Percentiles rank a stretch among this genome's conserved stretches.
These are phyloP conservation scores for Charina bottae DNA, from an alignment of 2,113 vertebrate species.

Conservation along the genomic window DNA sequence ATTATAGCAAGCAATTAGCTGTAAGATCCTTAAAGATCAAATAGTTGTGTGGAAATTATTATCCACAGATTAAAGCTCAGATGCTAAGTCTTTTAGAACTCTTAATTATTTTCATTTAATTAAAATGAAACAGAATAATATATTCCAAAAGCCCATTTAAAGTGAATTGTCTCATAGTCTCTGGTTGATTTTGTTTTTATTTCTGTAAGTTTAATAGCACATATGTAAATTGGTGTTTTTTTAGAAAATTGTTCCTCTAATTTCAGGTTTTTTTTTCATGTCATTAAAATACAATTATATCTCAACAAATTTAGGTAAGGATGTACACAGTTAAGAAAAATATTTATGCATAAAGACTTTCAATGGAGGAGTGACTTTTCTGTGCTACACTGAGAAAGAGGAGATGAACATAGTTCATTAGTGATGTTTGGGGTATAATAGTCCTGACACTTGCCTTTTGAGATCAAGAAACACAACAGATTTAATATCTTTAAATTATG, in stretches of 20 bases:
- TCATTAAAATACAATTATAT: not conserved
- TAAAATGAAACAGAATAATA: not conserved
- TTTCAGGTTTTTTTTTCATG: not conserved
- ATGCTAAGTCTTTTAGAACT: conserved; percentile 3
- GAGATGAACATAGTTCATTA: not conserved
- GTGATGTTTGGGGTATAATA: not conserved
- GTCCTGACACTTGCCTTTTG: not conserved
- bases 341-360: not conserved
- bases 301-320: not conserved
- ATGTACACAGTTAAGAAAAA: not conserved
- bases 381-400: not conserved
- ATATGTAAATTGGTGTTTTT: not conserved
- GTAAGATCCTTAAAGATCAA: not conserved
- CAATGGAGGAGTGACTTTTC: not conserved
- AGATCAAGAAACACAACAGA: not conserved
- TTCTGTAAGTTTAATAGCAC: not conserved
- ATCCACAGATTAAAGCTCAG: not conserved
- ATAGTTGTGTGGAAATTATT: not conserved
- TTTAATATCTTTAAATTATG: not conserved
- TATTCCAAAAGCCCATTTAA: not conserved
- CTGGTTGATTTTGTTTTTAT: conserved; percentile 5
- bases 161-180: not conserved
- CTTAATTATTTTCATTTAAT: not conserved
- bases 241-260: not conserved
- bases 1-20: not conserved